A percentile compares a stretch with the other conserved stretches of the same genome.
Evolutionary conservation across 2,113 vertebrate species (phyloP).

Genomic region (Corythaixoides concolor): DNA sequence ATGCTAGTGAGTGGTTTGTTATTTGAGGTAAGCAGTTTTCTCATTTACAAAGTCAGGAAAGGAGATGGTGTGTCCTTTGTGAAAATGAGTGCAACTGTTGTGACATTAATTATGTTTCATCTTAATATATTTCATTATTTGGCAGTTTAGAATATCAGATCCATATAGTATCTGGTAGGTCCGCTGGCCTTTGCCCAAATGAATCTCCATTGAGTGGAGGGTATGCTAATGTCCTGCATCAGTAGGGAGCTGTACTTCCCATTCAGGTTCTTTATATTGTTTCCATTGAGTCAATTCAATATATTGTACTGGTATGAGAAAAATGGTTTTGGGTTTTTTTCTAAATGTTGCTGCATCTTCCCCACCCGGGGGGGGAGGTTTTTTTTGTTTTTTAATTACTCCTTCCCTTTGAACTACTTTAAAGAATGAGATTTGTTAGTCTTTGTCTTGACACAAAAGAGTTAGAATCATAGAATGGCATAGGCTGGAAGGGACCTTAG

Average conservation of each 20-base stretch:
- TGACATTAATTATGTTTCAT: not conserved
- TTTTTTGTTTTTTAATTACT: not conserved
- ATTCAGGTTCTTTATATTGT: not conserved
- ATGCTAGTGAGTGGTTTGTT: not conserved
- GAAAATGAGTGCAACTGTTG: not conserved
- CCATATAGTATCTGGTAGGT: not conserved
- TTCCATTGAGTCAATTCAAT: not conserved
- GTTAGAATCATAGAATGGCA: too few relatives aligned
- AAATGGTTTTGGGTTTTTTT: not conserved
- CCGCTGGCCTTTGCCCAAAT: not conserved
- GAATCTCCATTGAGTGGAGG: not conserved
- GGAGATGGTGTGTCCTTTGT: not conserved
- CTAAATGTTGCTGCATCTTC: not conserved
- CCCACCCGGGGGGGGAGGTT: too few relatives aligned
- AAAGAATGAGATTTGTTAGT: not conserved
- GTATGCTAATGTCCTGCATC: not conserved
- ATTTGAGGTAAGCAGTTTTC: not conserved
- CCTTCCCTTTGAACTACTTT: not conserved
- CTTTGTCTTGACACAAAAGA: not conserved
- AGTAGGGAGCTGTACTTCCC: not conserved
- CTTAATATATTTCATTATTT: not conserved
- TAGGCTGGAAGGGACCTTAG: too few relatives aligned
- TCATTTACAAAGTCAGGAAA: not conserved
- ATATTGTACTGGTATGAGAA: not conserved
- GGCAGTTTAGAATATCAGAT: not conserved